Percentiles rank a stretch among this genome's conserved stretches.
Evolutionary conservation across 2,797 vertebrate species (phyloP).

Genomic region (Chrosomus eos): DNA sequence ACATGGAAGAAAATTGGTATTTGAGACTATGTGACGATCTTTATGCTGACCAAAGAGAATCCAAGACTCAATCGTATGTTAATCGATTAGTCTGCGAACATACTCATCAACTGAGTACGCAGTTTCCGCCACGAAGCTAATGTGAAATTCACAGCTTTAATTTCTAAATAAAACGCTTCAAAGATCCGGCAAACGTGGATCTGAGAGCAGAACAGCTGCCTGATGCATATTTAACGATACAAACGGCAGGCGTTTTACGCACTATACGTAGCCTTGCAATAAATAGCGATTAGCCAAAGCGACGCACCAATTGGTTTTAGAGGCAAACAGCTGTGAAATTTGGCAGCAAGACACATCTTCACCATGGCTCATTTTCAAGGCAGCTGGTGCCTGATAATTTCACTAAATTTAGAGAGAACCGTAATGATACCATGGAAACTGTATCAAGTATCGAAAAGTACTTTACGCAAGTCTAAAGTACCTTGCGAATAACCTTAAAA

Average conservation of each 20-base stretch:
- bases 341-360: constrained; percentile 38
- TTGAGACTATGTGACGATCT: background rate
- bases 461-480: background rate
- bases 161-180: constrained; percentile 21
- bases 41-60: background rate
- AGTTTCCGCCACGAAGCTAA: background rate
- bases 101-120: background rate
- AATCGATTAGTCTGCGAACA: background rate
- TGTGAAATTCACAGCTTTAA: constrained; percentile 37
- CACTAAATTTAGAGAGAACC: constrained; percentile 33
- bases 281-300: constrained; percentile 34
- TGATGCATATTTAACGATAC: constrained; percentile 23
- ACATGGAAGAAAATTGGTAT: background rate
- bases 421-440: background rate
- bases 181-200: background rate
- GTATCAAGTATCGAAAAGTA: background rate
- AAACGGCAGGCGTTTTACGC: background rate
- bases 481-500: background rate
- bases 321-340: constrained; percentile 39
- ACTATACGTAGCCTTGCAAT: background rate
- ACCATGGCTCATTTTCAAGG: constrained; percentile 28
- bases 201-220: constrained; percentile 35
- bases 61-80: background rate
- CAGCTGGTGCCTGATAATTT: constrained; percentile 34
- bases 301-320: constrained; percentile 6